Conservation (phyloP, 2,797 vertebrate genomes). For the Moxostoma hubbsi region DNA sequence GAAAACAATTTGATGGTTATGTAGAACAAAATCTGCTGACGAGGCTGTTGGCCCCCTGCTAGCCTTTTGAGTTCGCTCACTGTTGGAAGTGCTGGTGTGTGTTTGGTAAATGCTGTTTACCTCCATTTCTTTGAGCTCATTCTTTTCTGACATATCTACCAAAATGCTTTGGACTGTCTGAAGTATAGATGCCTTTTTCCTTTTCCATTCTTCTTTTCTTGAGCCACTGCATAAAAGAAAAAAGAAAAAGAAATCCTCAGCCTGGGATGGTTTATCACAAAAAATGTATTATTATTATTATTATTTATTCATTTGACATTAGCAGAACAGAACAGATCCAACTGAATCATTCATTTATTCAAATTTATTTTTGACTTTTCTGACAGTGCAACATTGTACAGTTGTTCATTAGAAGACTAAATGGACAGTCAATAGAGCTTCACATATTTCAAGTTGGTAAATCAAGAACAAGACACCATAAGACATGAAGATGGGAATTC, state of each 20-base stretch:
- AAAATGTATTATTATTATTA: constrained; percentile 47
- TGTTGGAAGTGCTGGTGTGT: constrained; percentile 17
- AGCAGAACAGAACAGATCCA: no score
- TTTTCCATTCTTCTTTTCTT: constrained; percentile 62
- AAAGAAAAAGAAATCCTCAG: constrained; percentile 68
- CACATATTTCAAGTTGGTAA: no score
- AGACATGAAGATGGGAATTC: no score
- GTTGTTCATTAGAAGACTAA: no score
- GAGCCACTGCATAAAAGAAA: constrained; percentile 72
- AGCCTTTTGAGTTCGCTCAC: background rate
- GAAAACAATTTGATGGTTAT: constrained; percentile 34
- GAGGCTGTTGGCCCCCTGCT: constrained; percentile 16
- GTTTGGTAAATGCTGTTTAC: constrained; percentile 42
- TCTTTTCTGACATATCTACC: constrained; percentile 54
- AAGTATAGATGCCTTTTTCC: constrained; percentile 63
- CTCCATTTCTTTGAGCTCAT: constrained; percentile 54
- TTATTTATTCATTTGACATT: no score
- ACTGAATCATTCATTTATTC: no score
- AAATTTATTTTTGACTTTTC: background rate
- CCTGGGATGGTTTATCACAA: constrained; percentile 74
- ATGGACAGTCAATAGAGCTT: no score
- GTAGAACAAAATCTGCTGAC: constrained; percentile 32
- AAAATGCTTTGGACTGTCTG: constrained; percentile 66
- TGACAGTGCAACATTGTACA: constrained; percentile 3
- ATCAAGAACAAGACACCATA: no score